phyloP scores from a whole-genome alignment of 2,113 vertebrate species.

The Pterocles orientalis region DNA sequence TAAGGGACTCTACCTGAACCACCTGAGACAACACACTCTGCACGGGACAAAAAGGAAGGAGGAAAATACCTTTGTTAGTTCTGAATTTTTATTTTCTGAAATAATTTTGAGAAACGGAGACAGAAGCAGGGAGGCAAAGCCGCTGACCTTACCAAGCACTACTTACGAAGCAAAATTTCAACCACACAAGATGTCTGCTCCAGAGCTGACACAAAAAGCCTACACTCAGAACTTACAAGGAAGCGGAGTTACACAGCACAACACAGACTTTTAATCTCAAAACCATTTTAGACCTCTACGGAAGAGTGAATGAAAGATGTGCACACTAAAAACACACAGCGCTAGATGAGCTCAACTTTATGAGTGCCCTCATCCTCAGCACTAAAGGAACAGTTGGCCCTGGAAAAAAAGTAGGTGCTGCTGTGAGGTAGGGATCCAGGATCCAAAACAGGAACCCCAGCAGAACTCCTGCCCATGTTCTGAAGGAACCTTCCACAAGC shows the following conservation, averaged over 20 bases:
- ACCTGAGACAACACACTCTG: background rate
- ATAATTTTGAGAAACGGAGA: background rate
- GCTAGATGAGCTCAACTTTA: background rate
- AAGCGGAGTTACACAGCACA: rapidly evolving
- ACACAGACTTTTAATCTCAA: background rate
- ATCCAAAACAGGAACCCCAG: background rate
- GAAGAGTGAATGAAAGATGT: background rate
- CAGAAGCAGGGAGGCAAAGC: background rate
- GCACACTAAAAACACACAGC: background rate
- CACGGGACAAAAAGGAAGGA: background rate
- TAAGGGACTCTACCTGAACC: background rate
- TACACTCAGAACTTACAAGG: background rate
- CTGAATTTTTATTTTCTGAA: background rate
- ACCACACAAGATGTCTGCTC: background rate
- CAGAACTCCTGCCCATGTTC: background rate
- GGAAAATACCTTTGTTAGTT: background rate
- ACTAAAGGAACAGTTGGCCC: background rate
- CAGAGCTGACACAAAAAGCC: background rate
- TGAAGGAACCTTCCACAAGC: background rate
- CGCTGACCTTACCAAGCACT: background rate
- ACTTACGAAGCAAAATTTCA: background rate
- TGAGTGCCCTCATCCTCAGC: rapidly evolving
- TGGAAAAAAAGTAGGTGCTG: background rate
- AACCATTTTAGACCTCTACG: background rate
- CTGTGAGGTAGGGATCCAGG: background rate